Conservation (phyloP, 2,797 vertebrate genomes). For the Rhyacichthys aspro region DNA sequence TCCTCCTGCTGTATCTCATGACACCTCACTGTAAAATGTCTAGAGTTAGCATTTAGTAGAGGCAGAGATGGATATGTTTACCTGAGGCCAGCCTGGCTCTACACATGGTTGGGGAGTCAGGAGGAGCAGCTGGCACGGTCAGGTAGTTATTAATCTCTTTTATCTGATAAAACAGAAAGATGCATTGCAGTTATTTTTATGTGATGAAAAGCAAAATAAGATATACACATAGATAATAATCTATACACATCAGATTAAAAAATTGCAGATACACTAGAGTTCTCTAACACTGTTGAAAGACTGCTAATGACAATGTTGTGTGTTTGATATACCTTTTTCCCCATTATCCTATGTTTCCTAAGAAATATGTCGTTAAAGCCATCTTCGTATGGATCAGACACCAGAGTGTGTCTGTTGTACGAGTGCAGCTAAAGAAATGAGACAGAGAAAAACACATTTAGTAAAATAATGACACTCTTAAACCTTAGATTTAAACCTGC, state of each 20-base stretch:
- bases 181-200: not conserved
- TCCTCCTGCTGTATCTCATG: not conserved
- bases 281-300: no score
- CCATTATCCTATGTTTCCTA: conserved; percentile 88
- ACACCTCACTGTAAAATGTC: not conserved
- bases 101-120: conserved; percentile 90
- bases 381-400: conserved; percentile 92
- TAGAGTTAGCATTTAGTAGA: conserved; percentile 12
- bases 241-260: no score
- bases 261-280: no score
- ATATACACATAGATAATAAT: no score
- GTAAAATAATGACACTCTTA: not conserved
- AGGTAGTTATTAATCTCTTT: conserved; percentile 90
- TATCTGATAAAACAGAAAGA: conserved; percentile 51
- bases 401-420: conserved; percentile 95
- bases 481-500: no score
- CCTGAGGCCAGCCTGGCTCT: conserved; percentile 92
- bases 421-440: conserved; percentile 85
- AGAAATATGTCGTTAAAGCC: conserved; percentile 88
- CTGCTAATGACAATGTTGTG: not conserved
- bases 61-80: conserved; percentile 58
- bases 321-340: conserved; percentile 84
- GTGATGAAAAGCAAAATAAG: not conserved
- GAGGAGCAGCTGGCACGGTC: conserved; percentile 86
- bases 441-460: not conserved